These are phyloP conservation scores for Semotilus atromaculatus DNA, from an alignment of 2,797 vertebrate genomes.

Conservation along the genomic window DNA sequence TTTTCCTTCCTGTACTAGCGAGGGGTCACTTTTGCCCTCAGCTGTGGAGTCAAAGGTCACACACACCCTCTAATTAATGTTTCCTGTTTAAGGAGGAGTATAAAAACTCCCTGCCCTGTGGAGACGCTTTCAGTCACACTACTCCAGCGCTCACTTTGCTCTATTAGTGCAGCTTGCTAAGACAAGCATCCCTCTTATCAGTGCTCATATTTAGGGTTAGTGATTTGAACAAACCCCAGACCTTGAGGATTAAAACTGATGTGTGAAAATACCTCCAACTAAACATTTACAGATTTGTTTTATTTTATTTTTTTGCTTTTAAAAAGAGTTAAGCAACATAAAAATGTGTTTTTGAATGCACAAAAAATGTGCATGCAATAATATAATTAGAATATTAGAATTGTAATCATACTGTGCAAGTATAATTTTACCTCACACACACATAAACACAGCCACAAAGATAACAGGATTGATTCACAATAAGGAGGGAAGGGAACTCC, in stretches of 20 bases:
- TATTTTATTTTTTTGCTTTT: neutral
- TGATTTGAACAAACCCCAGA: neutral
- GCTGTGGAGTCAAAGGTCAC: constrained; percentile 41
- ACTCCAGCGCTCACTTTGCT: neutral
- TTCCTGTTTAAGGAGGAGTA: constrained; percentile 53
- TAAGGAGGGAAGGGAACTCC: neutral
- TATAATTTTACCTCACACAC: constrained; percentile 6
- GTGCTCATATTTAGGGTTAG: neutral
- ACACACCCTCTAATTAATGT: constrained; percentile 48
- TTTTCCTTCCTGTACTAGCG: constrained; percentile 8
- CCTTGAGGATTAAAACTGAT: neutral
- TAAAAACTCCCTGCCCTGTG: constrained; percentile 48
- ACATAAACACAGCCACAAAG: constrained; percentile 36
- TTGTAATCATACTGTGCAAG: neutral
- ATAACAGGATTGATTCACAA: neutral
- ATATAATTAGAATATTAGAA: neutral
- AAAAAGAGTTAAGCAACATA: neutral
- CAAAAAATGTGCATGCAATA: neutral
- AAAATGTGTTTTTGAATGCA: neutral
- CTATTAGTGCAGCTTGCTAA: neutral
- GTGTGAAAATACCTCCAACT: neutral
- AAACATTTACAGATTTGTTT: neutral
- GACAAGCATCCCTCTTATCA: neutral
- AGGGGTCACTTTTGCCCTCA: constrained; percentile 37
- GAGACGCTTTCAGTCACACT: constrained; percentile 29